Conservation (phyloP, 2,888 invertebrate species). For the Ryuthela nishihirai region DNA sequence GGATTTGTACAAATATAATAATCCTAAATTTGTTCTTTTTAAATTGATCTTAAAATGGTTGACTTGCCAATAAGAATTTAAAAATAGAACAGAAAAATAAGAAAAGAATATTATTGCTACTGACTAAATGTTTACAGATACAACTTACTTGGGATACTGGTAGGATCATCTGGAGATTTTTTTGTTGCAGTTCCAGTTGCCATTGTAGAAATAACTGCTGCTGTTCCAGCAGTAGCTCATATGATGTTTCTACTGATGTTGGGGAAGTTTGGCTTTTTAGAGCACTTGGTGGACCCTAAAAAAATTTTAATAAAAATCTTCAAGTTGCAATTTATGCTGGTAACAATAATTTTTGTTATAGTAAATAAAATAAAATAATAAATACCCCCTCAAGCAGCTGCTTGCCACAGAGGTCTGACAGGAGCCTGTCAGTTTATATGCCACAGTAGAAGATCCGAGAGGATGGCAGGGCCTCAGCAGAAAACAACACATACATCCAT, state of each 20-base stretch:
- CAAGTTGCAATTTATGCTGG: not conserved
- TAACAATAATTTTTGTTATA: not conserved
- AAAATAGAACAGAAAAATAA: not conserved
- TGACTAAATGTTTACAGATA: not conserved
- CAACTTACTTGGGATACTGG: constrained; percentile 47
- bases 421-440: too few species aligned
- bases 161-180: constrained; percentile 70
- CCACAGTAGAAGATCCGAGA: too few species aligned
- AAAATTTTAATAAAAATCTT: constrained; percentile 10
- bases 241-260: constrained; percentile 68
- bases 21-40: not conserved
- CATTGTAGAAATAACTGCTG: constrained; percentile 88
- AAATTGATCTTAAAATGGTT: too few species aligned
- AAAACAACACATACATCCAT: too few species aligned
- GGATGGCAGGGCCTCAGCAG: too few species aligned
- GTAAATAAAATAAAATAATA: too few species aligned
- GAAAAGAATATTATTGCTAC: not conserved
- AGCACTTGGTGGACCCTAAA: constrained; percentile 78
- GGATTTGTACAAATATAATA: too few species aligned
- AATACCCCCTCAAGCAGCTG: too few species aligned
- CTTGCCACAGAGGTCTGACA: too few species aligned
- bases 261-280: constrained; percentile 58
- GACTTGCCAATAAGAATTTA: too few species aligned
- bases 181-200: constrained; percentile 61
- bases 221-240: constrained; percentile 86